Evolutionary conservation across 2,797 vertebrate species (phyloP).

Genomic region (Graptemys geographica): DNA sequence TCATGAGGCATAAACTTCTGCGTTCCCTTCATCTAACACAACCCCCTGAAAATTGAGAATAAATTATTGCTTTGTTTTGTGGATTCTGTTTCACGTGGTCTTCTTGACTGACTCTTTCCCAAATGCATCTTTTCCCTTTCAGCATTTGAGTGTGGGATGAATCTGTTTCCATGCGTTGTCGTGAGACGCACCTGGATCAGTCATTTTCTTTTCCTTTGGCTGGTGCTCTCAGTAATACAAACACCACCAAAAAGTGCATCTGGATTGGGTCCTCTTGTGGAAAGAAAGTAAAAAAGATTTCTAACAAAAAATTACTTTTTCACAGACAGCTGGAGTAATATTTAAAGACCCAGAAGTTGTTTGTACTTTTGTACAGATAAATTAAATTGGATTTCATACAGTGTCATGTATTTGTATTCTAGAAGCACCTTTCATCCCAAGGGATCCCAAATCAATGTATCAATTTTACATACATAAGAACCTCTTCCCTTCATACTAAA

Average conservation of each 20-base stretch:
- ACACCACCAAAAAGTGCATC: background rate
- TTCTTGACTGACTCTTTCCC: background rate
- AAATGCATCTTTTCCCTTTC: background rate
- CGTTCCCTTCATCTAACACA: rapidly evolving
- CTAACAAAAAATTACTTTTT: background rate
- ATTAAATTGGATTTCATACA: rapidly evolving
- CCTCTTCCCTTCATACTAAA: background rate
- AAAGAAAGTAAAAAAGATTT: conserved; percentile 9
- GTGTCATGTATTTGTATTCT: background rate
- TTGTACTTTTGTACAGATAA: rapidly evolving
- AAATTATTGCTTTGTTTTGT: rapidly evolving
- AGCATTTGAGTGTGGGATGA: background rate
- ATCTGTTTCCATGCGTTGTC: background rate
- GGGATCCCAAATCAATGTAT: background rate
- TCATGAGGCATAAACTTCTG: rapidly evolving
- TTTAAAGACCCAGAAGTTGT: background rate
- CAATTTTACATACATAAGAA: rapidly evolving
- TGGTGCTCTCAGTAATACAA: background rate
- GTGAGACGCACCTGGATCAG: background rate
- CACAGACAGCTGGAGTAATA: background rate
- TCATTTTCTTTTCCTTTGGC: background rate
- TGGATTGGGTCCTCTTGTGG: background rate
- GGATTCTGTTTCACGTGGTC: background rate
- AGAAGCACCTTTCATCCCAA: background rate
- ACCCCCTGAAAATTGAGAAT: background rate